Evolutionary conservation across 2,888 invertebrate species (phyloP).

Genomic region (Rotaria magnacalcarata): DNA sequence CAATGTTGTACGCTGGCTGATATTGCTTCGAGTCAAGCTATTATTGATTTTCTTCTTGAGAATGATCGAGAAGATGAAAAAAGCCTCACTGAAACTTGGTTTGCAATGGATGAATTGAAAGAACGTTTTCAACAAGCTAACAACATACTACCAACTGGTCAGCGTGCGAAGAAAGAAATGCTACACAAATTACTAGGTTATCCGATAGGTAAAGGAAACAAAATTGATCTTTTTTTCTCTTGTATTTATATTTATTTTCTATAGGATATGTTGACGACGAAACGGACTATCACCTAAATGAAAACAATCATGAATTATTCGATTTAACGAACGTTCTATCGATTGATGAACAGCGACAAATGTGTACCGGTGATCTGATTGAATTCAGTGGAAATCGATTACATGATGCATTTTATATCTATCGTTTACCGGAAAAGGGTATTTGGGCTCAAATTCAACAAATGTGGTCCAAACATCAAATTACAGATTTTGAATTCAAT

Average conservation of each 20-base stretch:
- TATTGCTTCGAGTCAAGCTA: not conserved
- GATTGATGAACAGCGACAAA: not conserved
- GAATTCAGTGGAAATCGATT: slow-evolving; percentile 11
- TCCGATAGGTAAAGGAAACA: not conserved
- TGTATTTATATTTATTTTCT: too few relatives aligned
- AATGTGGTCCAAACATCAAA: slow-evolving; percentile 10
- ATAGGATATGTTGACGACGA: not conserved
- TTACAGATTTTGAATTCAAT: not conserved
- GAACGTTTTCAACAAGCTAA: not conserved
- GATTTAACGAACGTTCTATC: not conserved
- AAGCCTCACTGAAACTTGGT: not conserved
- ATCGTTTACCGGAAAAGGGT: not conserved
- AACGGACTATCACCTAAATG: not conserved
- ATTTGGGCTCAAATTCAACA: slow-evolving; percentile 1
- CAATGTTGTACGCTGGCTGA: not conserved
- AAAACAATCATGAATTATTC: not conserved
- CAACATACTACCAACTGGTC: not conserved
- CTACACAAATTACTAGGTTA: not conserved
- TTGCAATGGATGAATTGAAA: not conserved
- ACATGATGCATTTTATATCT: slow-evolving; percentile 28
- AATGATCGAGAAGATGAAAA: not conserved
- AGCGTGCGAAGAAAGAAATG: not conserved
- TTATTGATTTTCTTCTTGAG: not conserved
- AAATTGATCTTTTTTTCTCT: too few relatives aligned
- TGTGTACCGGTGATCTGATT: not conserved